phyloP scores from a whole-genome alignment of 2,797 vertebrate species.

The Monodelphis domestica region DNA sequence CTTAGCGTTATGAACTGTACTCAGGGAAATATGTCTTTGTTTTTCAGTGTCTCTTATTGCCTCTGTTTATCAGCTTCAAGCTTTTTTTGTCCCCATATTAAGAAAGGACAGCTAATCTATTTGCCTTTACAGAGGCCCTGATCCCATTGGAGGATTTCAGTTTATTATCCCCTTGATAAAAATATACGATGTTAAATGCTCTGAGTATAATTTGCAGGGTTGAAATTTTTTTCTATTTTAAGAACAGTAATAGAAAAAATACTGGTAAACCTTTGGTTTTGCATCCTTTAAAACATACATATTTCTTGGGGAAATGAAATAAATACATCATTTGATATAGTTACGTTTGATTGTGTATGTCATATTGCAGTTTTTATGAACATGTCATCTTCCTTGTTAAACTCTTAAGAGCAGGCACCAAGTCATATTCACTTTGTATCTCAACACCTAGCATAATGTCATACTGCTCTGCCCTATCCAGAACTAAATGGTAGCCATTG shows the following conservation, averaged over 20 bases:
- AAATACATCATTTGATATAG: background rate
- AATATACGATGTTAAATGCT: background rate
- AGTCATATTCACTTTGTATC: background rate
- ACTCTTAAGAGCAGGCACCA: background rate
- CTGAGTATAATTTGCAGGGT: background rate
- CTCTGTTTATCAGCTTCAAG: conserved; percentile 31
- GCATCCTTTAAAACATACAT: background rate
- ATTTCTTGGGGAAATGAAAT: background rate
- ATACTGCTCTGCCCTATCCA: background rate
- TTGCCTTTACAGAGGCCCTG: background rate
- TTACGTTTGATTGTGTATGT: background rate
- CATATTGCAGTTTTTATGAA: background rate
- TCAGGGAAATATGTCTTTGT: background rate
- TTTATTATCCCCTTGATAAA: background rate
- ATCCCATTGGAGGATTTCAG: background rate
- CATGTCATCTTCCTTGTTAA: background rate
- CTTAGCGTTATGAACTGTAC: background rate
- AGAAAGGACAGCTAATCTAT: background rate
- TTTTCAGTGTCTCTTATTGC: background rate
- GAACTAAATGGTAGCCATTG: background rate
- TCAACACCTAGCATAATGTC: background rate
- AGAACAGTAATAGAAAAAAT: background rate
- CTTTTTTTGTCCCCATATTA: conserved; percentile 8
- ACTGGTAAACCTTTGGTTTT: background rate
- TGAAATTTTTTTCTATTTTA: background rate